These are phyloP conservation scores for Leptodactylus fallax DNA, from an alignment of 2,797 vertebrate genomes.

Conservation along the genomic window DNA sequence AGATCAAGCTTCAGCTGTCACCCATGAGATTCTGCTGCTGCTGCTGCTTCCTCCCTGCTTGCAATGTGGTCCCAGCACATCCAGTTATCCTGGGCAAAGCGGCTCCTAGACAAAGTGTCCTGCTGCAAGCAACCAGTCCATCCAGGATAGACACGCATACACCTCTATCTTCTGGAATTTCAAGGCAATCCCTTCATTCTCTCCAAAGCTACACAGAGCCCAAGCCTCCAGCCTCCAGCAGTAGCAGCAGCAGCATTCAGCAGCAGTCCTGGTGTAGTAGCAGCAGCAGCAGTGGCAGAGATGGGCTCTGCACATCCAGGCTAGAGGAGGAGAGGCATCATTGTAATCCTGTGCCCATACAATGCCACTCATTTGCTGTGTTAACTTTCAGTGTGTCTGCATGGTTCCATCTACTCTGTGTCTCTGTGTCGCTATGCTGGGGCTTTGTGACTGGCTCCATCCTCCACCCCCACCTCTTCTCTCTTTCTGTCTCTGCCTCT, in stretches of 20 bases:
- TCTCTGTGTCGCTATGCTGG: slow-evolving; percentile 61
- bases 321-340: slow-evolving; percentile 17
- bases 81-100: slow-evolving; percentile 13
- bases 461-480: slow-evolving; percentile 18
- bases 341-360: neutral
- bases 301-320: neutral
- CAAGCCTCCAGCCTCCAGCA: neutral
- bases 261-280: neutral
- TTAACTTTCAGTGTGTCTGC: slow-evolving; percentile 52
- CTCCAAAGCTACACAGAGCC: slow-evolving; percentile 14
- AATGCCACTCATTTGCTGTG: neutral
- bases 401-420: slow-evolving; percentile 28
- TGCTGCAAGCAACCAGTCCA: neutral
- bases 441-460: slow-evolving; percentile 43
- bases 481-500: slow-evolving; percentile 19
- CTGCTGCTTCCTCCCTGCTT: neutral
- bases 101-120: too few species aligned
- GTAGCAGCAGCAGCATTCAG: neutral
- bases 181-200: slow-evolving; percentile 12
- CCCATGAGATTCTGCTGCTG: slow-evolving; percentile 2
- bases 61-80: slow-evolving; percentile 40
- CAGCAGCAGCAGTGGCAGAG: neutral
- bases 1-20: slow-evolving; percentile 52
- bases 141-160: neutral
- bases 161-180: neutral